Base-by-base conservation (phyloP, 2,113 vertebrate genomes). In the Bufo gargarizans region DNA sequence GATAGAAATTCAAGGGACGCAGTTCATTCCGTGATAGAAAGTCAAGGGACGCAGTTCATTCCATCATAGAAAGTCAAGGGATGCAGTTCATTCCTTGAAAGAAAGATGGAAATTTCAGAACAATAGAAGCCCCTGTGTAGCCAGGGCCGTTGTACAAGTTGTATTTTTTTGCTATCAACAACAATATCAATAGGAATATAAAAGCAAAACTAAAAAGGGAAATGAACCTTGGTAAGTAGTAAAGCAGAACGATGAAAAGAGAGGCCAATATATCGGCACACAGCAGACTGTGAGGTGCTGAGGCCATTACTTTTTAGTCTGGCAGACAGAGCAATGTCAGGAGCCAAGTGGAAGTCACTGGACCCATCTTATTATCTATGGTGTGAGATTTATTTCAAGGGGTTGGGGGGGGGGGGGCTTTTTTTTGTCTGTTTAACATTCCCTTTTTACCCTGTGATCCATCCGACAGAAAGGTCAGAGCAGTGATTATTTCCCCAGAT, bases 261-360 rank as follows among this genome's bases (percentile, higher is more conserved):
- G 22, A 53, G 55, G 20, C 47, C 67, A 65, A 63, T 79, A 86
- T 22, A 55, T 22, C 20, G 43, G 56, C 20, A 69, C 58, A 80
- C 81, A 10, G 19, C 63, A 49, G 33, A 14, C 47, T 50, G 65
- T 19, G 20, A 71, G 69, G 45, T 71, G 82, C 17, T 83, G 69
- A 74, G 79, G 69, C 79, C 79, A 65, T 84, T 65, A 50, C 45
- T 63, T 86, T 82, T 61, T 17, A 33, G 33, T 61, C 83, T 90
- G 89, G 89, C 89, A 88, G 85, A 55, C 84, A 88, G 83, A 86
- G 19, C 22, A 20, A 53, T 79, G 88, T 82, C 74, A 82, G 59
- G 69, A 61, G 87, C 89, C 86, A 90, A 88, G 87, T 85, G 89
- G 77, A 85, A 88, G 85, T 79, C 11, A 43, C 77, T 49, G 56